Base-by-base conservation (phyloP, 1,140 invertebrate species). In the Drosophila elegans region DNA sequence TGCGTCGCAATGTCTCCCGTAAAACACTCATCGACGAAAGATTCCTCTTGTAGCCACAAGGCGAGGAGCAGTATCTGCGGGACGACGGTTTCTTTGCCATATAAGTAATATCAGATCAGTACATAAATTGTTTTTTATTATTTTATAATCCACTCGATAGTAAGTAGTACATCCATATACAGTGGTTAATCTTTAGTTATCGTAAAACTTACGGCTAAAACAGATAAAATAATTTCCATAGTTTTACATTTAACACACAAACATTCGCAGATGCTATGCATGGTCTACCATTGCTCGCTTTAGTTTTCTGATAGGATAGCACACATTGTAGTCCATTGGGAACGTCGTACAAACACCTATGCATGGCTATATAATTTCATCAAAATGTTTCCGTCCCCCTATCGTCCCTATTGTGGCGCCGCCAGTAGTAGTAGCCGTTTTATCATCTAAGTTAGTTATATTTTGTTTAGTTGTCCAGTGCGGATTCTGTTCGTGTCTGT, bases 11-110 rank as follows among this genome's bases (percentile, higher is more conserved):
- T 91, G 77, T 92, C 45, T 81, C 90, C 2, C 63, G 69, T 2
- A 92, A 92, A 68, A 92, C 92, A 36, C 77, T 92, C 53, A 92
- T 92, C 56, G 91, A 92, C 67, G 77, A 92, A 51, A 69, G 92
- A 13, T 92, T 92, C 80, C 69, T 92, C 7, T 79, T 92, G 46
- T 93, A 91, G 94, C 74, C 63, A 38, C 54, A 42, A 39, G 32
- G 25, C 11, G 63, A 83, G 13, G 84, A 86, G 46, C 83, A 79
- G 38, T 68, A 83, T 46, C 51, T 86, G 56, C 66, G 75, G 0
- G 72, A 83, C 12, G 83, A 86, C 42, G 83, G 79, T 4, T 76
- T 86, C 55, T 86, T 86, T 68, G 83, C 71, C 25, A 76, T 86
- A 36, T 86, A 25, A 68, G 42, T 42, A 11, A 61, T 44, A 57